Evolutionary conservation across 2,797 vertebrate species (phyloP).

Genomic region (Spizella passerina): DNA sequence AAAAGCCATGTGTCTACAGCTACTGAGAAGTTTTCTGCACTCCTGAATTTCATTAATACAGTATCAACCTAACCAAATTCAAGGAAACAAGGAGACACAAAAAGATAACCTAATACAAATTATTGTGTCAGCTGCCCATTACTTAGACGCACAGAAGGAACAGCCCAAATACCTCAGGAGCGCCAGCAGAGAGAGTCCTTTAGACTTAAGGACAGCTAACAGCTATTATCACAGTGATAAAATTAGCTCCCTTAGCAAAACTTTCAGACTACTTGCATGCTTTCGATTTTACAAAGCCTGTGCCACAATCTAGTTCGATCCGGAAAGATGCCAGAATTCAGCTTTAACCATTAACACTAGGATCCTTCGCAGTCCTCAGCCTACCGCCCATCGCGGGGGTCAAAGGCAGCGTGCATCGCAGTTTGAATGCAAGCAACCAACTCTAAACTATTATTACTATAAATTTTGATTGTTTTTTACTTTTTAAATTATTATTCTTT

Average conservation of each 20-base stretch:
- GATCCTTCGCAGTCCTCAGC: background rate
- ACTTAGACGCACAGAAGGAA: background rate
- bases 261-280: slow-evolving; percentile 28
- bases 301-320: background rate
- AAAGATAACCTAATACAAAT: background rate
- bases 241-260: slow-evolving; percentile 46
- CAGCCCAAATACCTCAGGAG: background rate
- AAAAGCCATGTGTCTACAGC: background rate
- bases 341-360: background rate
- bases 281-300: slow-evolving; percentile 49
- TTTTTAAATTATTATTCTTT: background rate
- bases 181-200: background rate
- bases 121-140: background rate
- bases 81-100: background rate
- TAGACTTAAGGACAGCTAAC: background rate
- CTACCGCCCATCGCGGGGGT: background rate
- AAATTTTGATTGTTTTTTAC: accelerated
- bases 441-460: too few relatives aligned
- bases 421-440: background rate
- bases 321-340: slow-evolving; percentile 19
- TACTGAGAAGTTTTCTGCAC: background rate
- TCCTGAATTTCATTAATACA: background rate
- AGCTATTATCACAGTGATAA: slow-evolving; percentile 33
- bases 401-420: background rate
- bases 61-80: background rate